Evolutionary conservation across 2,797 vertebrate species (phyloP), one percentile per base, ranked within the genome.

Genomic region (Cichlasoma orientale): DNA sequence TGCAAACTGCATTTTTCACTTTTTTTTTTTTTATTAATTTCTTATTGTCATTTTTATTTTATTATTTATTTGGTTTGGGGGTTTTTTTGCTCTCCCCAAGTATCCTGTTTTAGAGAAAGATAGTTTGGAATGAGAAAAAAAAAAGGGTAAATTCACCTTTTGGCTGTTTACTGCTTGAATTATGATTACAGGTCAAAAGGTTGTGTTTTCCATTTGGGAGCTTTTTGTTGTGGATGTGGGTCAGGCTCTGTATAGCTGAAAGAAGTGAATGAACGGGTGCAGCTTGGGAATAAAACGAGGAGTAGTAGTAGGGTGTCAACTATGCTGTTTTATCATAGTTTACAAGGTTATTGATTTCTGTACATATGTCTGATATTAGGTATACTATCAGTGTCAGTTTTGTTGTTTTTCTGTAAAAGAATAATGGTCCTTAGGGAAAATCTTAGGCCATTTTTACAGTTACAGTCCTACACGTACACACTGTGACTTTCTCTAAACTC

Each of bases 1-100:
- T 90, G 87, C 91, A 90, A 91, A 89, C 92, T 80, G 83, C 85
- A 18, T 25, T 63, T 63, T 38, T 38, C 3, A 11, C 4, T 7
- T 12, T 38, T 38, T 38, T 33, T 7, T 12, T 38, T 44, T 41
- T 9, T 10, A 36, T 36, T 36, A 36, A 36, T 36, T 36, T 36
- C 33, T 36, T 36, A 36, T 36, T 36, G 33, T 36, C 33, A 36
- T 10, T 18, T 63, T 0, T 3, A 5, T 21, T 38, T 23, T 41
- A 41, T 63, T 6, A 41, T 41, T 63, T 63, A 36, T 63, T 63
- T 41, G 36, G 23, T 44, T 63, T 41, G 21, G 41, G 25, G 16
- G 23, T 14, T 41, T 41, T 41, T 14, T 16, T 16, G 2, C 9
- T 85, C 61, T 86, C 52, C 74, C 52, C n/a, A 63, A 79, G 74